Percentiles rank a stretch among this genome's conserved stretches.
These are phyloP conservation scores for Amblyornis subalaris DNA, from an alignment of 2,113 vertebrate species.

Conservation along the genomic window DNA sequence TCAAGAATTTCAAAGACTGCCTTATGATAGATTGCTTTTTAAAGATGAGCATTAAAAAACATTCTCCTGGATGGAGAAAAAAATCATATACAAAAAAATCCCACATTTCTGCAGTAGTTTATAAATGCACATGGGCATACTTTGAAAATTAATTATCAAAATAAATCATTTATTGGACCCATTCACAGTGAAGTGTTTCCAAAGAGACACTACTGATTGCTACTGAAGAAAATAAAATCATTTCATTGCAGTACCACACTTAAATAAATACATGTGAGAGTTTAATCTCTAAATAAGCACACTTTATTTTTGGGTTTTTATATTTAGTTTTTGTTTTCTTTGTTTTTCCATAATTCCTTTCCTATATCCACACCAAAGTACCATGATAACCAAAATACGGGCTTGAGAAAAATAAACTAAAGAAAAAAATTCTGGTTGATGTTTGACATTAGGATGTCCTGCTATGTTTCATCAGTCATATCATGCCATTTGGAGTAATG, in stretches of 20 bases:
- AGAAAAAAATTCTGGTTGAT: background rate
- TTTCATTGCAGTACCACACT: background rate
- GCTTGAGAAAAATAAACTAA: background rate
- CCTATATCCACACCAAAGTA: background rate
- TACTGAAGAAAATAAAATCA: background rate
- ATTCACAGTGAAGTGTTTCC: background rate
- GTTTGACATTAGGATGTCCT: background rate
- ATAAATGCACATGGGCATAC: background rate
- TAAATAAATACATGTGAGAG: background rate
- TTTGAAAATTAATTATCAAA: background rate
- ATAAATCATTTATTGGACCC: background rate
- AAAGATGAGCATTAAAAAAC: background rate
- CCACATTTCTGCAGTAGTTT: background rate
- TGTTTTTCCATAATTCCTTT: background rate
- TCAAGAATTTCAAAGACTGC: background rate
- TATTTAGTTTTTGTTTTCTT: background rate
- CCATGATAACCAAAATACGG: background rate
- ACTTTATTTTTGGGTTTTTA: background rate
- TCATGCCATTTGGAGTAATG: background rate
- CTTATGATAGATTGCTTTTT: background rate
- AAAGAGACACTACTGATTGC: background rate
- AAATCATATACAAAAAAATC: background rate
- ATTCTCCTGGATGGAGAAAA: background rate
- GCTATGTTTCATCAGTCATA: constrained; percentile 5
- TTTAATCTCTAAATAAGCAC: background rate